Conservation (phyloP, 1,140 invertebrate species). For the Elysia chlorotica region DNA sequence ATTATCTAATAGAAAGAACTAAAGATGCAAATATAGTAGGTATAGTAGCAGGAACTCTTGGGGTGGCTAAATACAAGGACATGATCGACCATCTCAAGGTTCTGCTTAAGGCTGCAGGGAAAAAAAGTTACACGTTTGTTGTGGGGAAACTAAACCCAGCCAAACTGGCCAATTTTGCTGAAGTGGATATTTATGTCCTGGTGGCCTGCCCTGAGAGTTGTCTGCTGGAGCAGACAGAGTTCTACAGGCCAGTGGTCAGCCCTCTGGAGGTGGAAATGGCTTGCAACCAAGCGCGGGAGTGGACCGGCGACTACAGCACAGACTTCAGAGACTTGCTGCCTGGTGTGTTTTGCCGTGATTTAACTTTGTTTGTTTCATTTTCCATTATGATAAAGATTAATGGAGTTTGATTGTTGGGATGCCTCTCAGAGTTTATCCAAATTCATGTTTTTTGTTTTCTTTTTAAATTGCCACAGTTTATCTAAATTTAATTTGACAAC, state of each 20-base stretch:
- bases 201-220: slow-evolving; percentile 87
- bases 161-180: slow-evolving; percentile 91
- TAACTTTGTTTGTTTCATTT: too few species aligned
- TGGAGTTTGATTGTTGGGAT: too few species aligned
- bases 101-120: slow-evolving; percentile 74
- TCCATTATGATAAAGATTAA: too few species aligned
- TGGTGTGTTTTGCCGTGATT: too few species aligned
- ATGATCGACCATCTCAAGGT: slow-evolving; percentile 78
- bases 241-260: slow-evolving; percentile 87
- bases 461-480: too few species aligned
- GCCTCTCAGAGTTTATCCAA: too few species aligned
- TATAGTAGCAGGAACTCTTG: slow-evolving; percentile 86
- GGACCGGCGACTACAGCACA: slow-evolving; percentile 71
- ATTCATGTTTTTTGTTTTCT: too few species aligned
- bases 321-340: slow-evolving; percentile 80
- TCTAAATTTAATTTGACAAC: too few species aligned
- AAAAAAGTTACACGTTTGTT: slow-evolving; percentile 88
- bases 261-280: slow-evolving; percentile 92
- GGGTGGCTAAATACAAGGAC: slow-evolving; percentile 78
- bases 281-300: slow-evolving; percentile 69
- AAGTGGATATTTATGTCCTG: slow-evolving; percentile 89
- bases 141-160: slow-evolving; percentile 90
- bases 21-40: slow-evolving; percentile 86
- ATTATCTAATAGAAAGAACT: slow-evolving; percentile 84
- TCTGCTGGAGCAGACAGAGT: slow-evolving; percentile 82